Conservation (phyloP, 2,113 vertebrate species). For the Romanogobio albipinnatus region DNA sequence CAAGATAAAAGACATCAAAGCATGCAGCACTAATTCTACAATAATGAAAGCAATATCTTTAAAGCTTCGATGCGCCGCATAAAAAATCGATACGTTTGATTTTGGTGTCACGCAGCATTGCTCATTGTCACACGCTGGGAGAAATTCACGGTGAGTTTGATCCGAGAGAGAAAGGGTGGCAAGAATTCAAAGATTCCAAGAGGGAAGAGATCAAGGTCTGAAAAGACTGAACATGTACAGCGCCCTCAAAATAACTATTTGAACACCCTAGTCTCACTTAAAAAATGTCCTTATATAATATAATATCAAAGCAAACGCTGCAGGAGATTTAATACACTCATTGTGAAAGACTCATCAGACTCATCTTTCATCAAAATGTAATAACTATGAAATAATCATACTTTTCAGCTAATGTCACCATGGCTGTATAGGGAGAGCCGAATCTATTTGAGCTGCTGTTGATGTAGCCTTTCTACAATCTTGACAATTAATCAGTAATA, state of each 20-base stretch:
- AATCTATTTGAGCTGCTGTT: neutral
- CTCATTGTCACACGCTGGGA: slow-evolving; percentile 56
- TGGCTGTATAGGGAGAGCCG: neutral
- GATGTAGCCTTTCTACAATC: neutral
- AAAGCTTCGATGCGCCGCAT: slow-evolving; percentile 70
- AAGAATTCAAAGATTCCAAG: slow-evolving; percentile 3
- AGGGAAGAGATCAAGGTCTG: neutral
- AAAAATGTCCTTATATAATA: neutral
- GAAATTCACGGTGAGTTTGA: slow-evolving; percentile 21
- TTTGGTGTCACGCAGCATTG: slow-evolving; percentile 62
- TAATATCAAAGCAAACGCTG: neutral
- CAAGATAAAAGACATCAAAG: slow-evolving; percentile 59
- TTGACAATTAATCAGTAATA: slow-evolving; percentile 1
- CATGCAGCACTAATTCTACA: slow-evolving; percentile 63
- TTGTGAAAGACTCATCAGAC: neutral
- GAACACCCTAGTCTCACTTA: slow-evolving; percentile 1
- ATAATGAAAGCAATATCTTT: slow-evolving; percentile 77
- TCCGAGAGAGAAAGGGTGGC: slow-evolving; percentile 13
- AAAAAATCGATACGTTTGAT: slow-evolving; percentile 71
- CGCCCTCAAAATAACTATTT: neutral
- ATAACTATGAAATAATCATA: neutral
- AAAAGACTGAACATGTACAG: neutral
- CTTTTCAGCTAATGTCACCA: neutral
- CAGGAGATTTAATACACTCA: neutral
- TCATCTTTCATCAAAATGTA: neutral